phyloP scores from a whole-genome alignment of 2,888 invertebrate genomes.

The Erebia ligea region DNA sequence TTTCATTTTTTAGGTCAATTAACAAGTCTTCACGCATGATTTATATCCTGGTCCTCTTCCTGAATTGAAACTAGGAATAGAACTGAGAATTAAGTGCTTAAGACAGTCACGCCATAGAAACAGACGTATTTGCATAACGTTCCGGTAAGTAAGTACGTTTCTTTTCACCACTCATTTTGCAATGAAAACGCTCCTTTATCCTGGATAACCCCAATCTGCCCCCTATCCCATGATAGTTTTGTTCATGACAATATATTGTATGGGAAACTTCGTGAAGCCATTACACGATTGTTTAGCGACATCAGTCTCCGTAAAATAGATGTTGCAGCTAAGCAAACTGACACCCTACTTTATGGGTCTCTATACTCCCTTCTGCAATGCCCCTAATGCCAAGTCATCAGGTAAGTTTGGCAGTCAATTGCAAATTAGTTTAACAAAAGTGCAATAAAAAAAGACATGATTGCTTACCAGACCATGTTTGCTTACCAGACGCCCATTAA shows the following conservation, averaged over 20 bases:
- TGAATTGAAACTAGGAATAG: neutral
- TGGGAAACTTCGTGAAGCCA: too few relatives aligned
- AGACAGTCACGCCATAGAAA: too few relatives aligned
- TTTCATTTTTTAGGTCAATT: neutral
- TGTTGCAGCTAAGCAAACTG: neutral
- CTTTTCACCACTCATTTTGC: too few relatives aligned
- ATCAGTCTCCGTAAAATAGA: too few relatives aligned
- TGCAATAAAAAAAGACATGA: neutral
- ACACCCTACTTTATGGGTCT: neutral
- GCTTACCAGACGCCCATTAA: slow-evolving; percentile 4
- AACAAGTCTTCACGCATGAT: neutral
- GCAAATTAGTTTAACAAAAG: slow-evolving; percentile 6
- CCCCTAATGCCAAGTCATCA: neutral
- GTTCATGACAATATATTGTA: too few relatives aligned
- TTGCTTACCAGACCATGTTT: neutral
- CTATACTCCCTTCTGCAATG: neutral
- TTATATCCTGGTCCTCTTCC: neutral
- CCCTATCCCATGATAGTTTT: too few relatives aligned
- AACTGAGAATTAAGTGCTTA: too few relatives aligned
- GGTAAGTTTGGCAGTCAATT: neutral
- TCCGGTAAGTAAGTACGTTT: too few relatives aligned
- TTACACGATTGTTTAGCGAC: too few relatives aligned
- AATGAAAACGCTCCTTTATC: too few relatives aligned
- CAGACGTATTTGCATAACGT: too few relatives aligned
- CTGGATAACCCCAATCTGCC: too few relatives aligned